Percentiles rank a stretch among this genome's conserved stretches.
phyloP scores from a whole-genome alignment of 2,888 invertebrate species.

The Temnothorax unifasciatus region DNA sequence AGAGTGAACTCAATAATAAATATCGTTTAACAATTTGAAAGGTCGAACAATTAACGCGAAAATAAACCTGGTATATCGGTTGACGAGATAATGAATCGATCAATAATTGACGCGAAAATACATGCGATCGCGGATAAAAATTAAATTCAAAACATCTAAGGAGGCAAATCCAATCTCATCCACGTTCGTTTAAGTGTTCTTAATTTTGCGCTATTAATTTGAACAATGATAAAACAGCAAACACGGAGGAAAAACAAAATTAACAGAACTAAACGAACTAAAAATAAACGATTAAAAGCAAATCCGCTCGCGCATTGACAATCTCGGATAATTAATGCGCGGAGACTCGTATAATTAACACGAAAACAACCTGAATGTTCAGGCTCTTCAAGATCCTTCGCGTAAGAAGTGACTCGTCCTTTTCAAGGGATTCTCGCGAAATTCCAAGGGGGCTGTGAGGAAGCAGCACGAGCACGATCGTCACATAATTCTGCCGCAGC shows the following conservation, averaged over 20 bases:
- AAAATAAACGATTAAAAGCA: neutral
- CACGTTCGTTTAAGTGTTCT: neutral
- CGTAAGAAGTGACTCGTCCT: neutral
- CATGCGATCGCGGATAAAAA: neutral
- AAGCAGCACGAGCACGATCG: conserved; percentile 14
- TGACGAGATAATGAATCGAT: neutral
- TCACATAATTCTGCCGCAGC: conserved; percentile 37
- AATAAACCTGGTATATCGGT: neutral
- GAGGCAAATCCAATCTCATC: neutral
- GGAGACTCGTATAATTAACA: neutral
- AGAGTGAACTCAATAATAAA: neutral
- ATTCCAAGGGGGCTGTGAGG: neutral
- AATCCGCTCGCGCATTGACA: neutral
- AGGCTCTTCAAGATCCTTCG: neutral
- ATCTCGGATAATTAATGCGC: conserved; percentile 7
- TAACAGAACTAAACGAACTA: neutral
- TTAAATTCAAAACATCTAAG: neutral
- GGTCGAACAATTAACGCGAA: neutral
- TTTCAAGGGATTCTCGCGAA: neutral
- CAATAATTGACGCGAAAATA: conserved; percentile 3
- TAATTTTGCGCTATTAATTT: conserved; percentile 5
- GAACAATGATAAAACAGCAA: neutral
- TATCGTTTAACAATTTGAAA: neutral
- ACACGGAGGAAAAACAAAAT: neutral
- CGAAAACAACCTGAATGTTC: neutral